These are phyloP conservation scores for Caenorhabditis elegans DNA, from an alignment of 1,140 invertebrate species.

Conservation along the genomic window WBcel235 BX284606.5:8089501-8090000, in stretches of 20 bases:
- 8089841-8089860: background rate
- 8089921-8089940: slow-evolving; percentile 6
- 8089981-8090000: background rate
- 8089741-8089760: background rate
- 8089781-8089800: background rate
- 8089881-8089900: background rate
- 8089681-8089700: slow-evolving; percentile 15
- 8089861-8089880: background rate
- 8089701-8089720: background rate
- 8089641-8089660: too few species aligned
- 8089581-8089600: background rate
- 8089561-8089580: background rate
- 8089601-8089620: background rate
- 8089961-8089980: background rate
- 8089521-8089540: background rate
- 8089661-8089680: background rate
- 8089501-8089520: too few species aligned
- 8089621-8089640: background rate
- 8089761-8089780: background rate
- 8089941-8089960: slow-evolving; percentile 2
- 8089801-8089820: background rate
- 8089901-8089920: background rate
- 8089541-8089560: background rate
- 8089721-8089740: background rate
- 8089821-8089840: background rate